Percentiles rank a stretch among this genome's conserved stretches.
phyloP scores from a whole-genome alignment of 1,140 invertebrate genomes.

The Notospermus geniculatus region DNA sequence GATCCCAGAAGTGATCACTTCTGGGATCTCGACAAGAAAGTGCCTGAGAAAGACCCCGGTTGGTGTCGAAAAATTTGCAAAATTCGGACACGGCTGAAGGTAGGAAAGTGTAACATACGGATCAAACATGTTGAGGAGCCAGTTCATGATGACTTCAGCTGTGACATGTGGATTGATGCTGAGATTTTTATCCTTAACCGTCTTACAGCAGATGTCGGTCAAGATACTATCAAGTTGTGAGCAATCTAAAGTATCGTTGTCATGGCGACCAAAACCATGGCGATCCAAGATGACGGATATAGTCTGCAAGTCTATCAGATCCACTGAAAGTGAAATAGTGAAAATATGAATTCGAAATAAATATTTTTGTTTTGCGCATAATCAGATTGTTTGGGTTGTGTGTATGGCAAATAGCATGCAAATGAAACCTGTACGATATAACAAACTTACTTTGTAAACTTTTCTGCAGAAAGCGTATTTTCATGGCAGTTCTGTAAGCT shows the following conservation, averaged over 20 bases:
- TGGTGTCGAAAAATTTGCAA: no score
- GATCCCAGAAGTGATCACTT: no score
- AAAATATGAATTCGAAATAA: no score
- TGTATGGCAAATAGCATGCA: slow-evolving; percentile 36
- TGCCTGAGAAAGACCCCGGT: no score
- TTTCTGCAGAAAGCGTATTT: slow-evolving; percentile 50
- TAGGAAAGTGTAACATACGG: slow-evolving; percentile 24
- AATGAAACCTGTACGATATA: slow-evolving; percentile 6
- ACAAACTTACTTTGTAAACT: slow-evolving; percentile 63
- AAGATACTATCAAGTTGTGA: slow-evolving; percentile 64
- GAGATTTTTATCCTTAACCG: slow-evolving; percentile 59
- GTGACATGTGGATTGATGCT: slow-evolving; percentile 61
- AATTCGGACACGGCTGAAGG: no score
- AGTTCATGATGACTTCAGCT: slow-evolving; percentile 63
- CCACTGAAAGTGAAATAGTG: no score
- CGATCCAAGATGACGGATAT: slow-evolving; percentile 63
- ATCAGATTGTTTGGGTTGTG: no score
- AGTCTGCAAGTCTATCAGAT: slow-evolving; percentile 60
- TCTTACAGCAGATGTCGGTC: slow-evolving; percentile 65
- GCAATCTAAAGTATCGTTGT: slow-evolving; percentile 62
- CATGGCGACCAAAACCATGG: slow-evolving; percentile 63
- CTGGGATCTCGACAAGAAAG: no score
- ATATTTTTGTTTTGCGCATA: no score
- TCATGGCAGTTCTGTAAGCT: slow-evolving; percentile 50
- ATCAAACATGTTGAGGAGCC: slow-evolving; percentile 67